Percentiles rank a stretch among this genome's conserved stretches.
phyloP scores from a whole-genome alignment of 2,113 vertebrate species.

The Tinamus guttatus region DNA sequence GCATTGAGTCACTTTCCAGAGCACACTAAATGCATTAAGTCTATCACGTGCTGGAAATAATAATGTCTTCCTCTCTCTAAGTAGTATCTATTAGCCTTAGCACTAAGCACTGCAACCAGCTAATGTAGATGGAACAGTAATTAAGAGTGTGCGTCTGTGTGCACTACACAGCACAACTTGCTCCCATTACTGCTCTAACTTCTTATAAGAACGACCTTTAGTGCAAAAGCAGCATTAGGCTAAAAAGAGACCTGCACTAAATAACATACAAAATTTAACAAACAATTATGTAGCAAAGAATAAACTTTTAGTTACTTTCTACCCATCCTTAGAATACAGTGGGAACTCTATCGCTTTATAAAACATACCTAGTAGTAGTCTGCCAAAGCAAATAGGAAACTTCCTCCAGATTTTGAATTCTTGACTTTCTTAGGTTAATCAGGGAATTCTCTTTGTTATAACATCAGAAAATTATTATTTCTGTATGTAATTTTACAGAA shows the following conservation, averaged over 20 bases:
- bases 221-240: background rate
- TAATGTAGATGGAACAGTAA: fast-evolving
- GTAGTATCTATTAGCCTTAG: background rate
- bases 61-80: background rate
- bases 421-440: background rate
- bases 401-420: background rate
- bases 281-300: background rate
- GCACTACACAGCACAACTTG: background rate
- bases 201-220: background rate
- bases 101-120: background rate
- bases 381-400: background rate
- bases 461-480: background rate
- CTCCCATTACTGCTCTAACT: background rate
- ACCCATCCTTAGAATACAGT: background rate
- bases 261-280: background rate
- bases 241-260: background rate
- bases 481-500: background rate
- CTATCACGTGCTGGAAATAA: background rate
- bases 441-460: background rate
- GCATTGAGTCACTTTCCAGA: background rate
- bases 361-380: background rate
- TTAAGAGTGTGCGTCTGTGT: background rate
- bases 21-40: background rate
- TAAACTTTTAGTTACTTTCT: background rate
- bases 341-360: background rate